Percentiles rank a stretch among this genome's conserved stretches.
Conservation (phyloP, 2,113 vertebrate species). For the Burhinus oedicnemus region DNA sequence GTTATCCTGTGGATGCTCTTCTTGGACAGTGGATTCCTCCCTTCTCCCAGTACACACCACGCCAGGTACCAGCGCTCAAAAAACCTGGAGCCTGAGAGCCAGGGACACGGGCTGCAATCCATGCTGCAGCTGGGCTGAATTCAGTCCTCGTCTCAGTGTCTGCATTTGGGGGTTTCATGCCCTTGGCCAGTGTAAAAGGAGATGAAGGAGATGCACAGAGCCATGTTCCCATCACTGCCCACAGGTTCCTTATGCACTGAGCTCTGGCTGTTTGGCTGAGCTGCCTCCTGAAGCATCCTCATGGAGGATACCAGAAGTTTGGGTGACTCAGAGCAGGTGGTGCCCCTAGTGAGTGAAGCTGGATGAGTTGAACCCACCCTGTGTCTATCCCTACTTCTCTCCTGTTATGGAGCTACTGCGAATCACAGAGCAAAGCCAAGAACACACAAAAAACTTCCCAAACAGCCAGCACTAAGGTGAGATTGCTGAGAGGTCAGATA, state of each 20-base stretch:
- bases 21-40: background rate
- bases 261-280: background rate
- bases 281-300: background rate
- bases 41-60: background rate
- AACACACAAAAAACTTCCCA: background rate
- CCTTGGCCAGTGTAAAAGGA: background rate
- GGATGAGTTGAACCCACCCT: background rate
- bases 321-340: background rate
- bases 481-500: background rate
- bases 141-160: background rate
- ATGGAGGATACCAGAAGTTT: background rate
- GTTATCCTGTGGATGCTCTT: background rate
- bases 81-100: background rate
- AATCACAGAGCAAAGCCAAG: background rate
- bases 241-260: background rate
- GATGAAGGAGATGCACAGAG: background rate
- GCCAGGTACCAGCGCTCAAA: background rate
- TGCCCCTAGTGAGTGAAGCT: background rate
- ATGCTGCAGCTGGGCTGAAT: background rate
- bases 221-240: background rate
- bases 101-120: background rate
- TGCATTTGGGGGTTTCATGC: background rate
- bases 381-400: background rate
- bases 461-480: background rate
- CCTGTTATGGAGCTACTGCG: background rate